phyloP scores from a whole-genome alignment of 2,113 vertebrate genomes.

The Callionymus lyra region DNA sequence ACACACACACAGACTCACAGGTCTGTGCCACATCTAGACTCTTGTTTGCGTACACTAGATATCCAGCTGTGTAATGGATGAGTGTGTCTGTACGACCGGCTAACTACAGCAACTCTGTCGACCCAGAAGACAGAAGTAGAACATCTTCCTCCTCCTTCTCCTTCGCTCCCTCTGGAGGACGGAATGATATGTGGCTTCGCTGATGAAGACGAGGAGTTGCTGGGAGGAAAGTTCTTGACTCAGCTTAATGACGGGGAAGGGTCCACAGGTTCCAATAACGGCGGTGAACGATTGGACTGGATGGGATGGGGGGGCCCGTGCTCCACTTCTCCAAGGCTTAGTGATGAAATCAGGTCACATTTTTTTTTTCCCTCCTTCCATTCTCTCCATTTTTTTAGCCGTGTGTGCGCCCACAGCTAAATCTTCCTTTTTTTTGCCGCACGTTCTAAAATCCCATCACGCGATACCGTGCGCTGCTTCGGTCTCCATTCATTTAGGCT shows the following conservation, averaged over 20 bases:
- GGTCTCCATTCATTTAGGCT: not conserved
- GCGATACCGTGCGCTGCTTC: not conserved
- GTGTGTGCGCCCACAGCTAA: too few species aligned
- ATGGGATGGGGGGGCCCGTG: too few species aligned
- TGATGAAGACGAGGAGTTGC: not conserved
- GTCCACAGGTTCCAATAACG: conserved; percentile 30
- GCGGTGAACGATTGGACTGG: not conserved
- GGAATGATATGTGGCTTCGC: not conserved
- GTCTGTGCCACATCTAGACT: conserved; percentile 3
- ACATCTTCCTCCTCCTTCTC: too few species aligned
- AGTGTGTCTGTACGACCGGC: conserved; percentile 14
- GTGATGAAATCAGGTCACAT: conserved; percentile 57
- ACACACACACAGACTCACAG: conserved; percentile 2
- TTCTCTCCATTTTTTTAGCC: conserved; percentile 7
- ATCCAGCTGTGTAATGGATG: conserved; percentile 30
- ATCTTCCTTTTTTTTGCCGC: conserved; percentile 1
- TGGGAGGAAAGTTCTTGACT: conserved; percentile 20
- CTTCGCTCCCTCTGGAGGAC: too few species aligned
- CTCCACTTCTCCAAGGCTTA: conserved; percentile 46
- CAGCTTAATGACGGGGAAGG: conserved; percentile 11
- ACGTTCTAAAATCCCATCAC: not conserved
- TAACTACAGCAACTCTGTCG: conserved; percentile 10
- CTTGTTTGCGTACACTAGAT: conserved; percentile 17
- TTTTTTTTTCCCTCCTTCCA: conserved; percentile 4
- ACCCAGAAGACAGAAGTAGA: conserved; percentile 5